Evolutionary conservation across 2,113 vertebrate species (phyloP), one percentile per base, ranked within the genome.

Genomic region (Mormoops blainvillei): DNA sequence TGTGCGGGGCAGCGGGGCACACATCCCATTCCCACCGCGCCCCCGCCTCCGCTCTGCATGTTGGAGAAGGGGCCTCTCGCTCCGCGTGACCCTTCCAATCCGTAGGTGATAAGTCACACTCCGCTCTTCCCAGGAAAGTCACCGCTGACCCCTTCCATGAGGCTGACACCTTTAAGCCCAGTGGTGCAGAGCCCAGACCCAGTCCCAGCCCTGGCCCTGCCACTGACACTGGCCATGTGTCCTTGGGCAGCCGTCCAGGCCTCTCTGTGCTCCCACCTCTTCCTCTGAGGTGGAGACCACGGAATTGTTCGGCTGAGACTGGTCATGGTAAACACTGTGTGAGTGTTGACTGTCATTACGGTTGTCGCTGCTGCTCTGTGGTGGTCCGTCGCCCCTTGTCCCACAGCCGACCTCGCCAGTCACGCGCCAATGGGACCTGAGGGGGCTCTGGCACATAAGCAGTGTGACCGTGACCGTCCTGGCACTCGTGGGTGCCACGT

Each of bases 301-400:
- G 12, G 22, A 5, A 36, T 3, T 4, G 50, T 15, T 36, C 14
- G 14, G n/a, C 9, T 3, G n/a, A n/a, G 14, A 16, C 18, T 22
- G 28, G 58, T 16, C 33, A 0, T 6, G 7, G 76, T 9, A 33
- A 36, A 5, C 18, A 3, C 48, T 0, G 6, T 1, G 8, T 61
- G 18, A 22, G 31, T 33, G 9, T 48, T 11, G 0, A 24, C 50
- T 12, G 22, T 18, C 7, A 19, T 43, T 4, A 0, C 0, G 12
- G 28, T 4, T 7, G 11, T 74, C 63, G 10, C 54, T 1, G 7
- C 13, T 18, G 36, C 26, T 20, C 1, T 2, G 58, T 54, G 50
- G 84, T 15, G 9, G 15, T 22, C 70, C 2, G 0, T 1, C 1
- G 9, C 8, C 24, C 15, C 9, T 2, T 7, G 4, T 36, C 54